Base-by-base conservation (phyloP, 2,888 invertebrate species). In the Sicus ferrugineus region DNA sequence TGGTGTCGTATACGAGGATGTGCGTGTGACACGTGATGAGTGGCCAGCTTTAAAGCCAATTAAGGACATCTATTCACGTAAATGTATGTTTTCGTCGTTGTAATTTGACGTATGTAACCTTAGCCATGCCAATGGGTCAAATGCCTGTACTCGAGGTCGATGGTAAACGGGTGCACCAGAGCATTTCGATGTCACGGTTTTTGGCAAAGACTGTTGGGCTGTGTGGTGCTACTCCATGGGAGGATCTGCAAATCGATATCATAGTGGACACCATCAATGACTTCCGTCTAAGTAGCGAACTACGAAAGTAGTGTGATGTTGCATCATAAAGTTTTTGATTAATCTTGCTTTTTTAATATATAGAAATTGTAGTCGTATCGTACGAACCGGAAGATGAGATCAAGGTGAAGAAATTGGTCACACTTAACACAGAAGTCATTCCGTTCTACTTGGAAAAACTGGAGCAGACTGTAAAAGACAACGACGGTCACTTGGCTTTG, bases 101-200 rank as follows among this genome's bases (percentile, higher is more conserved):
- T n/a, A n/a, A n/a, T n/a, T n/a, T n/a, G n/a, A n/a, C n/a, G n/a
- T n/a, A n/a, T n/a, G 26, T 59, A 19, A 59, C 19, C 11, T 19
- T 68, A 90, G 90, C 85, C 70, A 89, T 87, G 86, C 90, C 90
- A 30, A 90, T 89, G 83, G 90, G 90, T 21, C 89, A 89, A 82
- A 85, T 89, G 72, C 91, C 91, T 1, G 86, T 90, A 31, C 82
- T 91, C 72, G 85, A 90, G 83, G 86, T 90, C 28, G 88, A 90
- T 75, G 90, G 90, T 11, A 89, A 89, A 79, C 86, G 86, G 75
- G 83, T 88, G 28, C 86, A 87, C 78, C 90, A 91, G 81, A 89
- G 89, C 71, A 83, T 87, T 72, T 89, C 90, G 38, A 90, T 91
- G 79, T 85, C 86, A 67, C 88, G 90, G 72, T 91, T 89, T 77